A percentile compares a stretch with the other conserved stretches of the same genome.
phyloP scores from a whole-genome alignment of 2,888 invertebrate species.

The Pseudococcus jackbeardsleyi region DNA sequence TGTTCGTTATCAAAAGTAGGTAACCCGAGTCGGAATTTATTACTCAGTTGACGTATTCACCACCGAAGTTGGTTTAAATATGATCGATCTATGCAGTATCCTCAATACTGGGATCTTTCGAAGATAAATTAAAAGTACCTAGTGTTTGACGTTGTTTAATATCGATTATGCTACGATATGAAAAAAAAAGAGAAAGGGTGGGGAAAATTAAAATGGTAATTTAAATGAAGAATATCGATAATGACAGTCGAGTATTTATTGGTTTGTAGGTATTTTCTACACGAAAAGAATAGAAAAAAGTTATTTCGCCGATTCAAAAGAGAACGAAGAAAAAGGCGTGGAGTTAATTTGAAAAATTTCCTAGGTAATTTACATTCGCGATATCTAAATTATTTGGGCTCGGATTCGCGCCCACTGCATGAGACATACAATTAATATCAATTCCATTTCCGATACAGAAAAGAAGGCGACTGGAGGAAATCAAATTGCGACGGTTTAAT shows the following conservation, averaged over 20 bases:
- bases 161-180: not conserved
- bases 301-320: conserved; percentile 10
- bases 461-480: not conserved
- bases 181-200: not conserved
- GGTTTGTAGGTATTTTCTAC: not conserved
- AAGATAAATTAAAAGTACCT: not conserved
- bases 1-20: not conserved
- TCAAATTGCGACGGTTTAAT: conserved; percentile 36
- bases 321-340: not conserved
- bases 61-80: not conserved
- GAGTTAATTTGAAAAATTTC: conserved; percentile 12
- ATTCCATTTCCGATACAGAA: conserved; percentile 26
- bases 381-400: conserved; percentile 14
- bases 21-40: not conserved
- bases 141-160: conserved; percentile 3
- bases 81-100: not conserved
- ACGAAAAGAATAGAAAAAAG: not conserved
- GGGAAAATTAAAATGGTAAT: conserved; percentile 19
- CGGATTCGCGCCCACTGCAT: not conserved
- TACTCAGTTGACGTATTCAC: not conserved
- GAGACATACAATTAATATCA: conserved; percentile 12
- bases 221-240: conserved; percentile 29
- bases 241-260: conserved; percentile 37
- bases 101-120: not conserved
- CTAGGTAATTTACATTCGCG: conserved; percentile 6